phyloP scores from a whole-genome alignment of 2,113 vertebrate genomes.

The Asarcornis scutulata region DNA sequence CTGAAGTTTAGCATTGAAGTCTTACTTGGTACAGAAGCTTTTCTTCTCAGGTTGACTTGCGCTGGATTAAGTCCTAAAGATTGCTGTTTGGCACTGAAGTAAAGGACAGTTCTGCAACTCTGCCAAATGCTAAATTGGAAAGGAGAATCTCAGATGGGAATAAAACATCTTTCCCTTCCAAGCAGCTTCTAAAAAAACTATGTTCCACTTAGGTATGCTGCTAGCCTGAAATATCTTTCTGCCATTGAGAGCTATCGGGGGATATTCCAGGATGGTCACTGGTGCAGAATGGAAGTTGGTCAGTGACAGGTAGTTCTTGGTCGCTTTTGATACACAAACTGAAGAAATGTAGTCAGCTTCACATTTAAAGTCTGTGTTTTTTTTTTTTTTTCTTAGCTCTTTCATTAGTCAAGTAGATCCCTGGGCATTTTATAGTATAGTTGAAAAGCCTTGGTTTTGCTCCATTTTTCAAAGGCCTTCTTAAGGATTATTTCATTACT shows the following conservation, averaged over 20 bases:
- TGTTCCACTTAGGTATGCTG: not conserved
- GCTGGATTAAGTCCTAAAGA: not conserved
- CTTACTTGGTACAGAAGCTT: conserved; percentile 7
- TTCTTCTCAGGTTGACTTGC: conserved; percentile 2
- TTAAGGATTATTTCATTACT: not conserved
- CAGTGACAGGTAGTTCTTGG: not conserved
- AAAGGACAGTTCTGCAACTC: not conserved
- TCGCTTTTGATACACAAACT: not conserved
- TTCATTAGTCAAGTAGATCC: not conserved
- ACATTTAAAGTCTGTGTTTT: not conserved
- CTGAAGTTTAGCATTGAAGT: conserved; percentile 8
- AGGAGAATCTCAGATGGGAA: not conserved
- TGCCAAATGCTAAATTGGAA: not conserved
- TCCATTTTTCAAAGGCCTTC: not conserved
- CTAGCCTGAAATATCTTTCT: not conserved
- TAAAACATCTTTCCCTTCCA: not conserved
- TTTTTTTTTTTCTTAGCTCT: not conserved
- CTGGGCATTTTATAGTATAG: not conserved
- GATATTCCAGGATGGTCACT: not conserved
- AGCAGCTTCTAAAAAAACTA: not conserved
- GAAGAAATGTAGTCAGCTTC: not conserved
- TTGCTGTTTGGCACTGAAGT: not conserved
- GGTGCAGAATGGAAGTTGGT: not conserved
- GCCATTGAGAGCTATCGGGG: not conserved
- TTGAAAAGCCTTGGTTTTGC: not conserved